phyloP scores from a whole-genome alignment of 2,888 invertebrate genomes.

The Apocheima hispidaria region DNA sequence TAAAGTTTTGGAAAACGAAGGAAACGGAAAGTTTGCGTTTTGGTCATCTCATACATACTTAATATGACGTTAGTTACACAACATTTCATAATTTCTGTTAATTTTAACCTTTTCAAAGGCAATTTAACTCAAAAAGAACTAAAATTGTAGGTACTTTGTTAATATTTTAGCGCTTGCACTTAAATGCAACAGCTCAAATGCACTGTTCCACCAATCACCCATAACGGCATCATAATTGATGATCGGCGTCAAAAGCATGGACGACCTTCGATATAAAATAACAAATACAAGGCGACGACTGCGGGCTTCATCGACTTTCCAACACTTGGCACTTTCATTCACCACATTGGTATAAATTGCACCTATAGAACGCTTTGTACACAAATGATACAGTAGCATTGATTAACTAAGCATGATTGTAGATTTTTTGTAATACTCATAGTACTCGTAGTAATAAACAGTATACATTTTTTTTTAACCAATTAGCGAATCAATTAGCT shows the following conservation, averaged over 20 bases:
- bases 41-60: too few relatives aligned
- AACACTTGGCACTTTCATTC: background rate
- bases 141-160: background rate
- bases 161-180: slow-evolving; percentile 20
- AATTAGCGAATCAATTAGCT: too few relatives aligned
- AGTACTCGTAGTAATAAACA: too few relatives aligned
- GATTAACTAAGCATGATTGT: too few relatives aligned
- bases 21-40: too few relatives aligned
- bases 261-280: slow-evolving; percentile 46
- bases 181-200: slow-evolving; percentile 25
- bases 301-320: background rate
- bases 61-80: too few relatives aligned
- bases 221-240: slow-evolving; percentile 44
- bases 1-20: too few relatives aligned
- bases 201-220: slow-evolving; percentile 18
- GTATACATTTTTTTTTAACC: too few relatives aligned
- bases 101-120: background rate
- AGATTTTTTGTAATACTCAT: too few relatives aligned
- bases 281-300: slow-evolving; percentile 38
- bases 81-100: too few relatives aligned
- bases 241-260: slow-evolving; percentile 38
- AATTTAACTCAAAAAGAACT: background rate
- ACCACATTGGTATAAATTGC: background rate
- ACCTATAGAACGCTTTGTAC: too few relatives aligned
- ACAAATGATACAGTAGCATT: too few relatives aligned